These are phyloP conservation scores for Stenurella melanura DNA, from an alignment of 2,888 invertebrate genomes.

Conservation along the genomic window DNA sequence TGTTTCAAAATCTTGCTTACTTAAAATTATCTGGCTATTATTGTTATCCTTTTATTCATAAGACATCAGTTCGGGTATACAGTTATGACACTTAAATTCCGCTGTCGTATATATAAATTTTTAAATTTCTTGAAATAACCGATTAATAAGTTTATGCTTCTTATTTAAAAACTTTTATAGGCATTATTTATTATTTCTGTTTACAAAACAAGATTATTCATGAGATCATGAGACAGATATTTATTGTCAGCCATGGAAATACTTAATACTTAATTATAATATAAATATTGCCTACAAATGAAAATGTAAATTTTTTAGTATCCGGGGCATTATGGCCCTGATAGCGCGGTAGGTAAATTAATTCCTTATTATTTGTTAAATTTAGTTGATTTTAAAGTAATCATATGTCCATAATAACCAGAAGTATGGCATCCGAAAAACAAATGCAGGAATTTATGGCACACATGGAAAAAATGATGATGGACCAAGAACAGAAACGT, in stretches of 20 bases:
- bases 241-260: not conserved
- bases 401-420: no score
- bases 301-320: no score
- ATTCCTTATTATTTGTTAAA: no score
- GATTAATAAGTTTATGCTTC: constrained; percentile 35
- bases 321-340: no score
- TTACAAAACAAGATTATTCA: constrained; percentile 17
- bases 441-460: no score
- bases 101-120: constrained; percentile 46
- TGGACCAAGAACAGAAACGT: no score
- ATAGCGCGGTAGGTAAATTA: no score
- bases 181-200: constrained; percentile 8
- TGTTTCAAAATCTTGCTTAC: constrained; percentile 58
- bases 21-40: constrained; percentile 59
- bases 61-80: constrained; percentile 57
- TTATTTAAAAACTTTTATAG: constrained; percentile 22
- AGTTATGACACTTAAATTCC: constrained; percentile 52
- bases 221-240: not conserved
- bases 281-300: no score
- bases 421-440: no score
- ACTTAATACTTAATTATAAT: not conserved
- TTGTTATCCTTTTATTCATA: constrained; percentile 61
- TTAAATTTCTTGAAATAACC: constrained; percentile 37
- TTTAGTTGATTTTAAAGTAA: no score
- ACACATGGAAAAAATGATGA: no score